Base-by-base conservation (phyloP, 1,140 invertebrate genomes). In the Listronotus oregonensis region DNA sequence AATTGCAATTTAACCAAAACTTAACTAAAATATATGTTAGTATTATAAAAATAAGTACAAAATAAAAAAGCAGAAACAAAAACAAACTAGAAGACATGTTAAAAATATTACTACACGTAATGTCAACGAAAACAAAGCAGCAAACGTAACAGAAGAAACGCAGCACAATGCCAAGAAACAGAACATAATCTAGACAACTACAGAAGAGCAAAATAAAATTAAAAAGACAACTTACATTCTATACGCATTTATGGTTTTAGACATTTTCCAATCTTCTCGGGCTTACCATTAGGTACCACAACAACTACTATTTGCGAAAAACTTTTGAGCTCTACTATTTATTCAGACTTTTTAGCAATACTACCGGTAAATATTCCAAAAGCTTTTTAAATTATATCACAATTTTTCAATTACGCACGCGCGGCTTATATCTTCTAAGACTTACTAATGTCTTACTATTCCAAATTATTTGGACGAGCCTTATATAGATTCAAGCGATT, bases 241-340 rank as follows among this genome's bases (percentile, higher is more conserved):
- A 78, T 86, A 86, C 68, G 84, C 85, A 81, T 86, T 86, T 73
- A 86, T 81, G 71, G 84, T 85, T 82, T 85, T 86, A 80, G 84
- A 86, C 85, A 86, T 86, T 43, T 74, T 72, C 73, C 64, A 63
- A 51, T 62, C 40, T 43, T 32, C 64, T 66, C 56, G 58, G 12
- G 46, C 42, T 56, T 66, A 71, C 64, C 66, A 68, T 71, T 56
- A 71, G 51, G 49, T 60, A 37, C 18, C 15, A 44, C 52, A 42
- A 58, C 17, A 51, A 64, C 47, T 42, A 43, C 43, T 18, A n/a
- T 40, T 47, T 47, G 21, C 42, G 42, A 40, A 17, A 55, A 56
- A 46, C 43, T 65, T 56, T 64, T 65, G 63, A 65, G 63, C 63
- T 58, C 52, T 56, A 43, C 32, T 49, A 17, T 42, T n/a, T 51